These are phyloP conservation scores for Cataglyphis albicans DNA, from an alignment of 2,888 invertebrate genomes.

Conservation along the genomic window DNA sequence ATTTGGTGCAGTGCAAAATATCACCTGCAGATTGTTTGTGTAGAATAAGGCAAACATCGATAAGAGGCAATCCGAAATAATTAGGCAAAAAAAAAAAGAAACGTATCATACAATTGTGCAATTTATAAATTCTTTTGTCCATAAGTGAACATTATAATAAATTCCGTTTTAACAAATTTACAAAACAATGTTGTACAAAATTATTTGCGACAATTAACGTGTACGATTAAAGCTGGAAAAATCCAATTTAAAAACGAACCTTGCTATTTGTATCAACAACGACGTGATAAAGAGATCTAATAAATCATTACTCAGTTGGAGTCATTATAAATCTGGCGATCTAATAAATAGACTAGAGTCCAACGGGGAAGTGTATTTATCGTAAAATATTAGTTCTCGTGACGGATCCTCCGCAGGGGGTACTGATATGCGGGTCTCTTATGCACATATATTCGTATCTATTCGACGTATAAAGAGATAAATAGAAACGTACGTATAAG, in stretches of 20 bases:
- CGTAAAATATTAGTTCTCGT: constrained; percentile 67
- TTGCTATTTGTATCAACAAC: background rate
- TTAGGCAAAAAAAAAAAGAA: background rate
- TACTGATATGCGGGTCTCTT: constrained; percentile 62
- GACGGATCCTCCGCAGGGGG: constrained; percentile 64
- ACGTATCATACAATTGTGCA: background rate
- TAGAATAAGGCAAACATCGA: background rate
- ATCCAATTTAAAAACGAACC: background rate
- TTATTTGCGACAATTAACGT: background rate
- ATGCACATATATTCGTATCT: background rate
- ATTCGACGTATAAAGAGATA: constrained; percentile 51
- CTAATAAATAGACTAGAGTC: constrained; percentile 55
- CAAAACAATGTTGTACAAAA: background rate
- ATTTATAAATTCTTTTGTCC: background rate
- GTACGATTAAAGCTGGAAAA: background rate
- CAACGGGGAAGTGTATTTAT: constrained; percentile 67
- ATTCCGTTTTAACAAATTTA: background rate
- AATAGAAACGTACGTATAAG: constrained; percentile 52
- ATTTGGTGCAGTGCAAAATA: constrained; percentile 35
- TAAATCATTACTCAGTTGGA: background rate
- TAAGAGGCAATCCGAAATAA: background rate
- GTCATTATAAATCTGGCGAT: constrained; percentile 44
- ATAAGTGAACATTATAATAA: background rate
- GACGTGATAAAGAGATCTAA: background rate
- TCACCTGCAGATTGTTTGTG: background rate